Percentiles rank a stretch among this genome's conserved stretches.
phyloP scores from a whole-genome alignment of 2,888 invertebrate genomes.

The Mechanitis mazaeus region DNA sequence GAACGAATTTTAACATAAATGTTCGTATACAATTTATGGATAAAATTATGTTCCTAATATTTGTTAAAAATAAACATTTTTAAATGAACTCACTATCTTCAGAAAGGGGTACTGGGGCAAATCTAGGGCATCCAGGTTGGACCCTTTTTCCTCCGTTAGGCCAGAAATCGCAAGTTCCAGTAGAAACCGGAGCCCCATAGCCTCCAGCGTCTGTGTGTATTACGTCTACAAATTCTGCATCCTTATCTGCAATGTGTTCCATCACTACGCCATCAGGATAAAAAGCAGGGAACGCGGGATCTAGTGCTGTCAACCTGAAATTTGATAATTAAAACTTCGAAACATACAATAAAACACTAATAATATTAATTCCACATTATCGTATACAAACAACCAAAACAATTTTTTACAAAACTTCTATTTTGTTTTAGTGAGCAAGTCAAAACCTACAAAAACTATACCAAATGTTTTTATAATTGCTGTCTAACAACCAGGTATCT shows the following conservation, averaged over 20 bases:
- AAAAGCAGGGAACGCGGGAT: conserved; percentile 79
- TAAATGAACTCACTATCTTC: conserved; percentile 53
- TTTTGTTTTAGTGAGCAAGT: too few species aligned
- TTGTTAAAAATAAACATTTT: not conserved
- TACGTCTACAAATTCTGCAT: conserved; percentile 79
- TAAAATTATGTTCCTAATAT: not conserved
- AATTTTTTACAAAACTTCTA: too few species aligned
- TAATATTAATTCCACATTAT: too few species aligned
- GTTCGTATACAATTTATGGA: not conserved
- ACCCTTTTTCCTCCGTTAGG: conserved; percentile 77
- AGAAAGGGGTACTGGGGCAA: conserved; percentile 68
- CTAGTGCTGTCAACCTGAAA: conserved; percentile 74
- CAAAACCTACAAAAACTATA: too few species aligned
- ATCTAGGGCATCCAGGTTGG: conserved; percentile 78
- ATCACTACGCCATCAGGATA: conserved; percentile 70
- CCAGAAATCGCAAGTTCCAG: conserved; percentile 79
- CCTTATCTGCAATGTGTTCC: conserved; percentile 69
- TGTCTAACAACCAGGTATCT: too few species aligned
- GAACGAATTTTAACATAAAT: conserved; percentile 5
- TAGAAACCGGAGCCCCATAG: conserved; percentile 76
- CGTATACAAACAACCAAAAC: too few species aligned
- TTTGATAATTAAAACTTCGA: not conserved
- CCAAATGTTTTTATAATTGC: too few species aligned
- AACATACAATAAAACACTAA: too few species aligned
- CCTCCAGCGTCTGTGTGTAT: conserved; percentile 82